A percentile compares a stretch with the other conserved stretches of the same genome.
Conservation (phyloP, 2,888 invertebrate genomes). For the Synergus gifuensis region DNA sequence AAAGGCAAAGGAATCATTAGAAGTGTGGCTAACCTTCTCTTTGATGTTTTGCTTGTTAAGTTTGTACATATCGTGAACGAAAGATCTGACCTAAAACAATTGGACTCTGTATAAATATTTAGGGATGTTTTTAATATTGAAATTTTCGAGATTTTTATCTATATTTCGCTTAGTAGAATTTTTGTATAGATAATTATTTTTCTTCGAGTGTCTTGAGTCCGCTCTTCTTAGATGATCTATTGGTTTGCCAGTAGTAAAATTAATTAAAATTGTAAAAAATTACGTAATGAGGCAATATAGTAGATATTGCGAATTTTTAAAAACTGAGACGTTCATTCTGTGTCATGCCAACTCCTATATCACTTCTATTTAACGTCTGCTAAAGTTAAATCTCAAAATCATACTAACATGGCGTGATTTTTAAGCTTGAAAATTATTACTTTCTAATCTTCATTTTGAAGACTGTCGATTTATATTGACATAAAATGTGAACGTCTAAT, state of each 20-base stretch:
- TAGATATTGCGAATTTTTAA: slow-evolving; percentile 19
- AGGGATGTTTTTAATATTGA: slow-evolving; percentile 27
- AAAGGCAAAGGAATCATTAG: neutral
- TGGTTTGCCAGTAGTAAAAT: slow-evolving; percentile 5
- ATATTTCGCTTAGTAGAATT: slow-evolving; percentile 35
- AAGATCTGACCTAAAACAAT: slow-evolving; percentile 42
- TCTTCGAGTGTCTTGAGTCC: slow-evolving; percentile 27
- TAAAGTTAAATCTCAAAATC: neutral
- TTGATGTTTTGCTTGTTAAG: slow-evolving; percentile 49
- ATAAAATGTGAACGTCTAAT: slow-evolving; percentile 9
- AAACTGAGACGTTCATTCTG: slow-evolving; percentile 1
- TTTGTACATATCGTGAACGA: slow-evolving; percentile 53
- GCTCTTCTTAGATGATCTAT: neutral
- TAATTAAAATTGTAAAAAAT: slow-evolving; percentile 1
- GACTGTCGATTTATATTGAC: neutral
- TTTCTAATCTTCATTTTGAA: neutral
- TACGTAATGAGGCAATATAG: slow-evolving; percentile 18
- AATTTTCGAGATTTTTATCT: slow-evolving; percentile 37
- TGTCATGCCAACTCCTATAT: neutral
- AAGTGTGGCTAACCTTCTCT: slow-evolving; percentile 10
- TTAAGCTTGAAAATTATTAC: neutral
- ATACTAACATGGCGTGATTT: neutral
- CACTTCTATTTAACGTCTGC: no score
- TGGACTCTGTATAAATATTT: slow-evolving; percentile 38
- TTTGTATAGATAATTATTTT: neutral